Evolutionary conservation across 2,888 invertebrate genomes (phyloP), one percentile per base, ranked within the genome.

Genomic region (Copidosoma aretas): DNA sequence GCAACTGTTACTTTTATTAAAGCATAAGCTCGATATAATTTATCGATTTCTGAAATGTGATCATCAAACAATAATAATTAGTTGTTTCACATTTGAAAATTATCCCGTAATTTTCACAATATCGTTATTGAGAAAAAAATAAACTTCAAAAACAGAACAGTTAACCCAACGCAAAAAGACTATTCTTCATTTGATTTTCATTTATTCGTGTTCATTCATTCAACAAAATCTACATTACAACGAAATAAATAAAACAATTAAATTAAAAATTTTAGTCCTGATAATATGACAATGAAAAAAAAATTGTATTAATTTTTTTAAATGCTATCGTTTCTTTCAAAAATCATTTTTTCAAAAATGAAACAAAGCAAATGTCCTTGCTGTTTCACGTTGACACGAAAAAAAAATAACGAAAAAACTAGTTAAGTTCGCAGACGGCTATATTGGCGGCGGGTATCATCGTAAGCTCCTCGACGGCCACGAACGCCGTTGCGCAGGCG

Each of bases 1-100:
- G 60, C 66, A 65, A 65, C 43, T 22, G 60, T 53, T 53, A 15
- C 19, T 25, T 53, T 62, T 25, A 39, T 25, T 25, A 41, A 64
- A 64, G 64, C 39, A 10, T 56, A 70, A 66, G 70, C 64, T 57
- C 64, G 67, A 65, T 25, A 46, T 63, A 54, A 60, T 70, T 51
- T 49, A 39, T 51, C 10, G 5, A 60, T 67, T n/a, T 58, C 60
- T 39, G 32, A 54, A 8, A 64, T 64, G 32, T 24, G 57, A 14
- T 52, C n/a, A n/a, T 57, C n/a, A 24, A 54, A 54, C n/a, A 53
- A 46, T 32, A 53, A 52, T 54, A 56, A 22, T 41, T 39, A 22
- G 22, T 61, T 54, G 67, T 58, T 70, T 64, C 64, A 64, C n/a
- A 43, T 52, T 10, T 32, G 46, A 43, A 62, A 54, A 56, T 24